Base-by-base conservation (phyloP, 1,140 invertebrate species). In the Nautilus pompilius region DNA sequence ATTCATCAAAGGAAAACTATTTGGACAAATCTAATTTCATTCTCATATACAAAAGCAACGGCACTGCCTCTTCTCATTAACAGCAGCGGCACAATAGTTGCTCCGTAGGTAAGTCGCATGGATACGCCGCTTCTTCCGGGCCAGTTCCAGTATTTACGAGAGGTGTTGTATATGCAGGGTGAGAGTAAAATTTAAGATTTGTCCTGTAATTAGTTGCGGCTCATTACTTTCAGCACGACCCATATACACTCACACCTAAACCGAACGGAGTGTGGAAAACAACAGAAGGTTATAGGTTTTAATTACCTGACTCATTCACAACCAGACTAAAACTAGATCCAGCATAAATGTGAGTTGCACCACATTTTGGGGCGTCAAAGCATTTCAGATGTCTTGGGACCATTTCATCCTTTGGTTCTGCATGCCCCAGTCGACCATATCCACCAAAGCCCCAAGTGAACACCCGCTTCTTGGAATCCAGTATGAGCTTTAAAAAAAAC, bases 391-490 rank as follows among this genome's bases (percentile, higher is more conserved):
- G 84, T 30, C 94, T 87, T 10, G 95, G 95, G 13, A 96, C 90
- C 79, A 91, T 82, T 81, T 96, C 94, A 82, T 97, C 93, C 76
- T 92, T 92, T 63, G 89, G 92, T 73, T 95, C 93, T 49, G 92
- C 90, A 83, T 96, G 94, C 0, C 95, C 95, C 2, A 97, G 84
- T 20, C 95, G 87, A 0, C 94, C 94, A 77, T 96, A 93, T 0
- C 93, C 95, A 15, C 93, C 94, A 80, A 96, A 96, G 29, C 95
- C 94, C 93, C 93, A 96, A 36, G 93, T 93, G 77, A 90, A 97
- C 0, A 92, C 89, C 13, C 93, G 87, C 75, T 91, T 93, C 70
- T 90, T 90, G 0, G 89, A 89, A 75, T 97, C 94, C 60, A 95
- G 88, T 0, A 91, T 91, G 51, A 96, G 86, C 90, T 91, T 66